Percentiles rank a stretch among this genome's conserved stretches.
These are phyloP conservation scores for Enhydra lutris DNA, from an alignment of 2,113 vertebrate species.

Conservation along the genomic window DNA sequence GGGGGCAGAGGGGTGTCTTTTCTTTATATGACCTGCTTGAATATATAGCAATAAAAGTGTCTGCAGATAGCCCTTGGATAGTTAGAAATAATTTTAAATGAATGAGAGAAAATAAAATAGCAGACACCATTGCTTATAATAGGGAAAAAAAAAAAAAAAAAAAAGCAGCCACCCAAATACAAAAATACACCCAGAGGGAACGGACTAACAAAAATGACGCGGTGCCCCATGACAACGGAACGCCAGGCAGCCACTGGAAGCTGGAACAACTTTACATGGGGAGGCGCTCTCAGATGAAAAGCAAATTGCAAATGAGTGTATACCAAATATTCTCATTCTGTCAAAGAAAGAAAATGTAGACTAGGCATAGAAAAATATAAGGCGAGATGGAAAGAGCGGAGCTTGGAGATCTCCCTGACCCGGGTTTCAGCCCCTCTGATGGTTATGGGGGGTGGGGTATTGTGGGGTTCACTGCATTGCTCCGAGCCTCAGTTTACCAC, in stretches of 20 bases:
- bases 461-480: fast-evolving
- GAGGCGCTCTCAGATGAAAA: background rate
- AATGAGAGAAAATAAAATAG: background rate
- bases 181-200: background rate
- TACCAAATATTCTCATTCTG: background rate
- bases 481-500: background rate
- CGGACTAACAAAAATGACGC: background rate
- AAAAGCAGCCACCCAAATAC: background rate
- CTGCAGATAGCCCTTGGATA: background rate
- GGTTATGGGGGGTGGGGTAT: no score
- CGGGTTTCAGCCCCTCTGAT: no score
- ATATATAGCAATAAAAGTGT: background rate
- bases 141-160: background rate
- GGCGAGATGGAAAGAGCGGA: fast-evolving
- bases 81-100: background rate
- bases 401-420: background rate
- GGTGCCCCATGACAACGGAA: background rate
- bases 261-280: background rate
- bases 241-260: background rate
- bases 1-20: background rate
- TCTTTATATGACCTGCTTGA: background rate
- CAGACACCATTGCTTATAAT: background rate
- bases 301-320: background rate
- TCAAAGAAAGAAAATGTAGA: background rate
- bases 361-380: background rate